A percentile compares a stretch with the other conserved stretches of the same genome.
phyloP scores from a whole-genome alignment of 1,140 invertebrate species.

The Bombus difficillimus region DNA sequence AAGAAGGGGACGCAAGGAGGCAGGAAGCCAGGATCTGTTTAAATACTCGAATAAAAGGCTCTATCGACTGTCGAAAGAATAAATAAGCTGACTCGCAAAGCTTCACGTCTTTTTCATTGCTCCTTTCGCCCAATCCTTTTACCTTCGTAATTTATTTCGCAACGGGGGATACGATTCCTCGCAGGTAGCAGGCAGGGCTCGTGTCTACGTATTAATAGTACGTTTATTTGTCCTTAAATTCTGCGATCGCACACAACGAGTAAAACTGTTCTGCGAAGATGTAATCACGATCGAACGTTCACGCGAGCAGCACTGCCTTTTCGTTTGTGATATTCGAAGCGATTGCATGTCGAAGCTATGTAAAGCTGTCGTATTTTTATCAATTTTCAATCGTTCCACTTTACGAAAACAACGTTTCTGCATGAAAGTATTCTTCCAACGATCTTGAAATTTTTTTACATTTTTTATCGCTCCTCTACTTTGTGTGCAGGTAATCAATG shows the following conservation, averaged over 20 bases:
- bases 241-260: background rate
- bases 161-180: background rate
- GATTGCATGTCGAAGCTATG: background rate
- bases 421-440: background rate
- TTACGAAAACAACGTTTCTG: no score
- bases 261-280: background rate
- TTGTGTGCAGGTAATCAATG: background rate
- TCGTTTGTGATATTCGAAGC: background rate
- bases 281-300: background rate
- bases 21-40: background rate
- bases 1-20: no score
- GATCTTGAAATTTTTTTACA: background rate
- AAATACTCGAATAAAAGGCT: background rate
- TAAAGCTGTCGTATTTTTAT: background rate
- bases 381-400: background rate
- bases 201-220: background rate
- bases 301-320: background rate
- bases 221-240: conserved; percentile 23
- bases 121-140: background rate
- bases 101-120: conserved; percentile 11
- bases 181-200: no score
- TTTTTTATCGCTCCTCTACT: background rate
- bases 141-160: background rate
- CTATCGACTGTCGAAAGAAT: conserved; percentile 1
- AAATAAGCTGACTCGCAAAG: conserved; percentile 9